These are phyloP conservation scores for Ifrita kowaldi DNA, from an alignment of 2,113 vertebrate genomes.

Conservation along the genomic window DNA sequence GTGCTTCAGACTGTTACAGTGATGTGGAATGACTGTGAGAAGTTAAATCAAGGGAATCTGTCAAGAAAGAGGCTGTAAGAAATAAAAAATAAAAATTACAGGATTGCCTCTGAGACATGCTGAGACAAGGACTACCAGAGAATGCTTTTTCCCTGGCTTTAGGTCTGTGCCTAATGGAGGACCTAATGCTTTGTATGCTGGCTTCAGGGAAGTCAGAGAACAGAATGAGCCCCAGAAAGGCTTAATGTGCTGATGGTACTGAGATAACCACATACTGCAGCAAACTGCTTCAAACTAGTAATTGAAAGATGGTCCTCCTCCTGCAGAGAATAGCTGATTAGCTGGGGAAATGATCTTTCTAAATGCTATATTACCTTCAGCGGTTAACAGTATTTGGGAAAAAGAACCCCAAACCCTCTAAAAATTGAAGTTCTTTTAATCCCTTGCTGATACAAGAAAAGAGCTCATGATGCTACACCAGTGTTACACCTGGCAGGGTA, in stretches of 20 bases:
- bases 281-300: not conserved
- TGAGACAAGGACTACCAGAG: not conserved
- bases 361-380: slow-evolving; percentile 27
- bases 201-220: not conserved
- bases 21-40: not conserved
- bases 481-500: not conserved
- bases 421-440: not conserved
- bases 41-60: not conserved
- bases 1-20: not conserved
- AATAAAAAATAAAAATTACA: not conserved
- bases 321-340: not conserved
- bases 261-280: not conserved
- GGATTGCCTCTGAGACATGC: not conserved
- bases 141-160: not conserved
- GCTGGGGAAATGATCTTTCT: not conserved
- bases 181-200: not conserved
- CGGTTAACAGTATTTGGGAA: not conserved
- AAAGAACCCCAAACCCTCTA: not conserved
- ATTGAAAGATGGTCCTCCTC: not conserved
- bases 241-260: not conserved
- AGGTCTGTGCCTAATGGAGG: not conserved
- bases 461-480: not conserved
- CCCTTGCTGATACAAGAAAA: not conserved
- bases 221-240: not conserved
- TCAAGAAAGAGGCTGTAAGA: not conserved